Conservation (phyloP, 2,888 invertebrate species). For the Augochlorella aurata region DNA sequence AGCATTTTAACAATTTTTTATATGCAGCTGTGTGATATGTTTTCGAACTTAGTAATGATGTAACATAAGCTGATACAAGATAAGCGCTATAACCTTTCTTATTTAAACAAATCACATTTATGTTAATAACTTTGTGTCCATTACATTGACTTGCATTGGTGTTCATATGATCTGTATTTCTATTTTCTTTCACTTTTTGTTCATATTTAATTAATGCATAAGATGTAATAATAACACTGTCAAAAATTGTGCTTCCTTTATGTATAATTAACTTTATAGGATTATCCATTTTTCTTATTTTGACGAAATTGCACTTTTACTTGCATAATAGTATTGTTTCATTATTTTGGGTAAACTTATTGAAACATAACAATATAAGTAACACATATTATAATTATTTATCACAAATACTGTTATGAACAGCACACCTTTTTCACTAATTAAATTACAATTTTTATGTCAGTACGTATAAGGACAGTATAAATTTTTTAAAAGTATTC, state of each 20-base stretch:
- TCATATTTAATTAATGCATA: slow-evolving; percentile 42
- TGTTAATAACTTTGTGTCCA: background rate
- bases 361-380: slow-evolving; percentile 22
- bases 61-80: slow-evolving; percentile 72
- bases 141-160: background rate
- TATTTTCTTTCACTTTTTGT: slow-evolving; percentile 27
- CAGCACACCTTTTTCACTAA: background rate
- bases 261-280: slow-evolving; percentile 70
- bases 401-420: slow-evolving; percentile 11
- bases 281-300: slow-evolving; percentile 66
- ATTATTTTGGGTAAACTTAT: background rate
- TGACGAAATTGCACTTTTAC: background rate
- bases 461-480: background rate
- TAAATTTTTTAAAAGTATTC: background rate
- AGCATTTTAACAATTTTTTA: slow-evolving; percentile 50
- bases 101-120: slow-evolving; percentile 61
- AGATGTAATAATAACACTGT: slow-evolving; percentile 66
- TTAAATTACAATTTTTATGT: slow-evolving; percentile 1
- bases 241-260: slow-evolving; percentile 67
- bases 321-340: slow-evolving; percentile 5
- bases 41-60: slow-evolving; percentile 63
- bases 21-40: slow-evolving; percentile 71
- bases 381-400: slow-evolving; percentile 32
- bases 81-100: slow-evolving; percentile 71
- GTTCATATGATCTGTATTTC: slow-evolving; percentile 14